Percentiles rank a stretch among this genome's conserved stretches.
Conservation (phyloP, 2,113 vertebrate genomes). For the Cottus gobio region DNA sequence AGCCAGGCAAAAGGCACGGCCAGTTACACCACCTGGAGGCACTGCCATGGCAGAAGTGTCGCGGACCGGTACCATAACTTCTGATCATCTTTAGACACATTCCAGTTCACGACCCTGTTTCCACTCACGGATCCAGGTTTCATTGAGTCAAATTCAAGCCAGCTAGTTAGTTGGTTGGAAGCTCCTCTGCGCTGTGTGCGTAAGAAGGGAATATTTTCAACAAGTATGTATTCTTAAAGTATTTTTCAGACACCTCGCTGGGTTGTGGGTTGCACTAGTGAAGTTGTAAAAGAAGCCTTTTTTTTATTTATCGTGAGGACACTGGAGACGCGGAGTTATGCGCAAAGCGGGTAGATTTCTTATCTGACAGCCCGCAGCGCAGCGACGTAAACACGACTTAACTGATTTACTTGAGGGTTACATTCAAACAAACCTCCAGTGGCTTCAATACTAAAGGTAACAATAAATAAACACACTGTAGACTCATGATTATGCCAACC, state of each 20-base stretch:
- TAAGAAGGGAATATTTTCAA: slow-evolving; percentile 2
- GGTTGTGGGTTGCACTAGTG: neutral
- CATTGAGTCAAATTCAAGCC: slow-evolving; percentile 6
- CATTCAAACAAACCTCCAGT: neutral
- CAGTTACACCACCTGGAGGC: slow-evolving; percentile 28
- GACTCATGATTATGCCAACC: neutral
- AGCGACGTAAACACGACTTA: slow-evolving; percentile 15
- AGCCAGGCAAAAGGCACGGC: slow-evolving; percentile 55
- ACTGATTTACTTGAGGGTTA: neutral
- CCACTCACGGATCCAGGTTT: slow-evolving; percentile 14
- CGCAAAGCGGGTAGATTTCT: slow-evolving; percentile 50
- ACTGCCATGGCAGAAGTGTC: slow-evolving; percentile 15
- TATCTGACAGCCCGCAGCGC: slow-evolving; percentile 77
- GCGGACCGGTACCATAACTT: slow-evolving; percentile 20
- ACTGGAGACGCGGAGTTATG: slow-evolving; percentile 39
- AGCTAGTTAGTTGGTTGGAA: neutral
- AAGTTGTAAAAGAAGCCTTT: slow-evolving; percentile 10
- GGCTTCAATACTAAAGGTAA: neutral
- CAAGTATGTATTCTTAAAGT: neutral
- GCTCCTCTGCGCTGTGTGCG: slow-evolving; percentile 5
- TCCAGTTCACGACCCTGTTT: slow-evolving; percentile 23
- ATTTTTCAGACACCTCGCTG: neutral
- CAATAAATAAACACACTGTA: neutral
- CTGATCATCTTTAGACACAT: slow-evolving; percentile 36
- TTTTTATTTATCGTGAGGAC: neutral